Conservation (phyloP, 30 jellyfish, hydroid and myxozoan species). For the Cassiopea andromeda region DNA sequence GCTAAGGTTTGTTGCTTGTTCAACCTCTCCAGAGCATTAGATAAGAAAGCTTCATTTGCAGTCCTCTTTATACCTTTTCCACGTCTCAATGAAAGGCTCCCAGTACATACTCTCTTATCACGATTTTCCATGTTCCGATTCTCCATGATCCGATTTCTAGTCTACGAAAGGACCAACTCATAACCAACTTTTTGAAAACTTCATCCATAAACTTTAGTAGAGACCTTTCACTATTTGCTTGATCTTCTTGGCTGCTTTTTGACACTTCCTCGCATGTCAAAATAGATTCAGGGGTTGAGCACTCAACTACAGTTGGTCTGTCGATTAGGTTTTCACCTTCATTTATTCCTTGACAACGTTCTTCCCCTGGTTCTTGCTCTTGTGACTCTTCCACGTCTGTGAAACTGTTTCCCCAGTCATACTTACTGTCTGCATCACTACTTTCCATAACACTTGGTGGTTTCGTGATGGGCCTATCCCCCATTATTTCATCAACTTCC, state of each 20-base stretch:
- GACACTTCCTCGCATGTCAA: background rate
- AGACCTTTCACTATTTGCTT: background rate
- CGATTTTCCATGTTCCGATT: background rate
- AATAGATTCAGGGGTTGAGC: background rate
- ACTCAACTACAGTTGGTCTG: background rate
- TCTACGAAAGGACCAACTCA: background rate
- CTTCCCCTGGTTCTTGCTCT: background rate
- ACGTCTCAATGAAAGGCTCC: constrained; percentile 10
- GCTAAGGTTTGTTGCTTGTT: constrained; percentile 32
- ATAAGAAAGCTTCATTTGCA: constrained; percentile 2
- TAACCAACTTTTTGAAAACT: background rate
- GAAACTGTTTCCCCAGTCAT: background rate
- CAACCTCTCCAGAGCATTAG: constrained; percentile 4
- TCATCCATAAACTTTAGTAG: background rate
- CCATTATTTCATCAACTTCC: constrained; percentile 30
- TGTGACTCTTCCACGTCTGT: background rate
- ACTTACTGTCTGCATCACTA: background rate
- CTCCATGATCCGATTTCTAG: background rate
- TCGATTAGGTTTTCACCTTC: background rate
- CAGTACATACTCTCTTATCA: background rate
- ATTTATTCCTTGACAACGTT: background rate
- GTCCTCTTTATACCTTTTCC: constrained; percentile 41
- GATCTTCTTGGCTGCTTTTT: background rate
- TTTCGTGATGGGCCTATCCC: constrained; percentile 46
- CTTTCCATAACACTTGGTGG: constrained; percentile 33